These are phyloP conservation scores for Notolepis coatsorum DNA, from an alignment of 2,797 vertebrate species.

Conservation along the genomic window DNA sequence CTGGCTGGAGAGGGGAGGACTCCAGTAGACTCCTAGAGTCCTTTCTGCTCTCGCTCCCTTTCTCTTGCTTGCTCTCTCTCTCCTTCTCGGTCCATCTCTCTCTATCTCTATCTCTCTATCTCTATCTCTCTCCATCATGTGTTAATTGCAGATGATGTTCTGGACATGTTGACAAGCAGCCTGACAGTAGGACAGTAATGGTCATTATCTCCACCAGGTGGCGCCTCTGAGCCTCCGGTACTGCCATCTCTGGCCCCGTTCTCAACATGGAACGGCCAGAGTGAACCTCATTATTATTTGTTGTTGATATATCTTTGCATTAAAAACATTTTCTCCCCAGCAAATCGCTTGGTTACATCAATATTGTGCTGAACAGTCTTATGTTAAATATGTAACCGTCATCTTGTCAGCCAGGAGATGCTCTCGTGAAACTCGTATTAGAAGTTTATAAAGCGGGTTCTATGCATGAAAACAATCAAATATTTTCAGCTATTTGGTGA, in stretches of 20 bases:
- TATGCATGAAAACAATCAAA: too few species aligned
- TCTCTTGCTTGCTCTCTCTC: slow-evolving; percentile 21
- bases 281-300: slow-evolving; percentile 22
- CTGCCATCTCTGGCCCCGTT: too few species aligned
- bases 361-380: too few species aligned
- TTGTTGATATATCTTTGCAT: slow-evolving; percentile 6
- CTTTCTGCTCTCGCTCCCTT: neutral
- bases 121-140: slow-evolving; percentile 11
- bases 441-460: too few species aligned
- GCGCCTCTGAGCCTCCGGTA: too few species aligned
- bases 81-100: slow-evolving; percentile 26
- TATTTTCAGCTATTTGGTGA: too few species aligned
- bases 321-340: slow-evolving; percentile 27
- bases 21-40: slow-evolving; percentile 15
- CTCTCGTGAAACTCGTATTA: too few species aligned
- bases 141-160: slow-evolving; percentile 27
- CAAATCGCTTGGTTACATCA: too few species aligned
- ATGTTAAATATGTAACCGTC: too few species aligned
- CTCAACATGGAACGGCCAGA: too few species aligned
- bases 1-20: slow-evolving; percentile 45
- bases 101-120: slow-evolving; percentile 24
- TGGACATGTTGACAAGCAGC: slow-evolving; percentile 20
- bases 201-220: slow-evolving; percentile 3
- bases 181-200: slow-evolving; percentile 16
- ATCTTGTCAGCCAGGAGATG: too few species aligned